phyloP scores from a whole-genome alignment of 2,888 invertebrate genomes.

The Lasioglossum morio region DNA sequence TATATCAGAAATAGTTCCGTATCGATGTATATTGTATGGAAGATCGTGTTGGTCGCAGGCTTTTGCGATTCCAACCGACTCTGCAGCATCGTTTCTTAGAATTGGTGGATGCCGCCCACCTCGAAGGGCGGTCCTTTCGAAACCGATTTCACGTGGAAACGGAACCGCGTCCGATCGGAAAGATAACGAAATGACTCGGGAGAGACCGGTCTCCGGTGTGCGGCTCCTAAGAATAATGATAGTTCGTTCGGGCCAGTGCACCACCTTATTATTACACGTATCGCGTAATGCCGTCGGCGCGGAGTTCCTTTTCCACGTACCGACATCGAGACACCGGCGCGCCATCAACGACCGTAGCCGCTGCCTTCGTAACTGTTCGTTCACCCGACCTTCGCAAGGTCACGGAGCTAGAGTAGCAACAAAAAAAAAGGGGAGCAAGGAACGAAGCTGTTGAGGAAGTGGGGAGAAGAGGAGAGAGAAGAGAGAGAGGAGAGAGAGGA shows the following conservation, averaged over 20 bases:
- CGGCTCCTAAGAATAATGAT: conserved; percentile 46
- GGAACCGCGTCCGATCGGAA: conserved; percentile 18
- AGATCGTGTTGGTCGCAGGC: too few species aligned
- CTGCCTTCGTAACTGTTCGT: conserved; percentile 78
- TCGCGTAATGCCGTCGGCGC: conserved; percentile 45
- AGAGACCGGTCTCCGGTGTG: neutral
- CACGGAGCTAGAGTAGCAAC: conserved; percentile 75
- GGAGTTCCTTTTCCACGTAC: conserved; percentile 33
- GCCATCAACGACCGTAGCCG: conserved; percentile 40
- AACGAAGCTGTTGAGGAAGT: neutral
- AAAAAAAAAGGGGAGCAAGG: conserved; percentile 67
- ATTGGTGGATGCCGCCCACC: neutral
- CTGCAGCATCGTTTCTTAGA: neutral
- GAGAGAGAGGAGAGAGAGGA: neutral
- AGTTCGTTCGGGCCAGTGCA: conserved; percentile 10
- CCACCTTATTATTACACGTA: conserved; percentile 49
- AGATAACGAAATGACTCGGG: conserved; percentile 43
- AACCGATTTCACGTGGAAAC: conserved; percentile 15
- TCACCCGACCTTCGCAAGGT: conserved; percentile 85
- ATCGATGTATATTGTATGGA: too few species aligned
- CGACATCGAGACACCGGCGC: conserved; percentile 20
- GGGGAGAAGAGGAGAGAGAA: neutral
- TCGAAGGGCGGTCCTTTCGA: neutral
- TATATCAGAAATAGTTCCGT: too few species aligned
- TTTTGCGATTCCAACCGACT: too few species aligned